Base-by-base conservation (phyloP, 2,888 invertebrate species). In the Oscheius sp. region DNA sequence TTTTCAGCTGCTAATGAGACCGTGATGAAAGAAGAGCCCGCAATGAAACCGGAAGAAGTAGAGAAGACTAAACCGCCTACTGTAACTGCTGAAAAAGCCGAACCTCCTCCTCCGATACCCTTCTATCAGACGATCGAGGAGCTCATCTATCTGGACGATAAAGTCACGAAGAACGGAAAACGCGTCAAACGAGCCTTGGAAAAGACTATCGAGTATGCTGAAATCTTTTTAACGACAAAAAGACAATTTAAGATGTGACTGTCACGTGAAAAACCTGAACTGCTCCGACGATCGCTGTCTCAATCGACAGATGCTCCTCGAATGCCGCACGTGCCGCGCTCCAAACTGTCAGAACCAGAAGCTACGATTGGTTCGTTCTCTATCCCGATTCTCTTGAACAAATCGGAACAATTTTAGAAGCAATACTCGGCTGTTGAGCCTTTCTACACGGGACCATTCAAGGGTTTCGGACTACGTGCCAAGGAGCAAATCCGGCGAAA, bases 391-490 rank as follows among this genome's bases (percentile, higher is more conserved):
- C 47, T 29, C 33, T 2, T 42, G 21, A 47, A 47, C 11, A 13
- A 21, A 0, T 21, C 21, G 21, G 21, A 11, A 11, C 2, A 33
- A 2, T 71, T 81, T 50, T 70, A 81, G 90, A 93, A 92, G 80
- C 93, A 94, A 81, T 95, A 95, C 91, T 94, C 94, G 0, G 92
- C 93, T 33, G 93, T 96, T 63, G 94, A 94, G 88, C 94, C 91
- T 1, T 92, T 92, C 85, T 90, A 90, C 89, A 96, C 98, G 2
- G 94, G 94, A 70, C 75, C 82, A 0, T 94, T 94, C 88, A 99
- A 99, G 90, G 99, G 99, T 0, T 94, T 95, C 90, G 99, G 99
- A 21, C 92, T 99, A 47, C 92, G 94, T 88, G 94, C 95, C 2
- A 91, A 92, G 42, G 92, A 92, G 77, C 93, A 94, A 89, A 92